Percentiles rank a stretch among this genome's conserved stretches.
Evolutionary conservation across 2,888 invertebrate genomes (phyloP).

Genomic region (Sylvicola fuscatus): DNA sequence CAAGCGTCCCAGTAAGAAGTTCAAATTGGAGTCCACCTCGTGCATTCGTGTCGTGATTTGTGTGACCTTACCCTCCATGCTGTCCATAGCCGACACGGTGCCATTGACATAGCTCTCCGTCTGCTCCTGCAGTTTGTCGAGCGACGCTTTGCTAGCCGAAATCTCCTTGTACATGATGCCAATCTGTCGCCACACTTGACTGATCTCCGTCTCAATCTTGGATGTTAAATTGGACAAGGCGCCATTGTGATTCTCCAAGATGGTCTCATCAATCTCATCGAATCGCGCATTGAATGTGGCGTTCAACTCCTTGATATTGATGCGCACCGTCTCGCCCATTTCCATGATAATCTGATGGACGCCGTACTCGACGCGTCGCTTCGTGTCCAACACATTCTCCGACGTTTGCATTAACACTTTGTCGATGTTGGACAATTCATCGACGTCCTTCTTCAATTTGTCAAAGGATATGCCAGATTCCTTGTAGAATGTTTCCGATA

Average conservation of each 20-base stretch:
- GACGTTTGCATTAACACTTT: slow-evolving; percentile 62
- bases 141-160: slow-evolving; percentile 46
- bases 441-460: slow-evolving; percentile 31
- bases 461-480: slow-evolving; percentile 34
- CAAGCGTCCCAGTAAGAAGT: slow-evolving; percentile 57
- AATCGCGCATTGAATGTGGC: slow-evolving; percentile 42
- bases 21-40: slow-evolving; percentile 63
- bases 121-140: slow-evolving; percentile 53
- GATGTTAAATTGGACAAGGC: slow-evolving; percentile 51
- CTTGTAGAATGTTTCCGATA: slow-evolving; percentile 32
- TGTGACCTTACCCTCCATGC: slow-evolving; percentile 57
- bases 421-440: slow-evolving; percentile 44
- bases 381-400: slow-evolving; percentile 66
- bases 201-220: slow-evolving; percentile 60
- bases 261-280: slow-evolving; percentile 42
- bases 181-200: slow-evolving; percentile 78
- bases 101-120: slow-evolving; percentile 64
- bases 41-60: slow-evolving; percentile 54
- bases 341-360: slow-evolving; percentile 63
- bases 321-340: slow-evolving; percentile 44
- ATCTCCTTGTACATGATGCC: slow-evolving; percentile 75
- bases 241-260: slow-evolving; percentile 50
- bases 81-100: slow-evolving; percentile 52
- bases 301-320: slow-evolving; percentile 42
- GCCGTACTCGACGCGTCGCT: slow-evolving; percentile 65